Conservation (phyloP, 2,888 invertebrate species). For the Tenthredo notha region DNA sequence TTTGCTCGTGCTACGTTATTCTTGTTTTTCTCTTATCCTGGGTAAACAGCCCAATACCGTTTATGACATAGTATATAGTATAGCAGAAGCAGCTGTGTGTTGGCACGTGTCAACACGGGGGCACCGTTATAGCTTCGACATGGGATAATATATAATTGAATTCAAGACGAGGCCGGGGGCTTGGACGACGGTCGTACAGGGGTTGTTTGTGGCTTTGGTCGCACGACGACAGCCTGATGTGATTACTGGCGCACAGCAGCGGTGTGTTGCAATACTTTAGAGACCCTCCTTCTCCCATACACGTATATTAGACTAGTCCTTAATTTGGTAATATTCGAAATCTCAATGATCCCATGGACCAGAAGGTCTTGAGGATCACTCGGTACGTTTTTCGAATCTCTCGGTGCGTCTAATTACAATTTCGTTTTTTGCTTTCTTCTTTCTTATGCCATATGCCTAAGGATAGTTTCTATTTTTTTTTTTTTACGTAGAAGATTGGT, state of each 20-base stretch:
- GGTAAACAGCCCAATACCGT: neutral
- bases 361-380: too few species aligned
- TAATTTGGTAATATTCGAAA: too few species aligned
- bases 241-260: neutral
- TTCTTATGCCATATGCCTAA: too few species aligned
- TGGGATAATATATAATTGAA: slow-evolving; percentile 39
- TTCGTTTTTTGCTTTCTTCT: neutral
- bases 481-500: neutral
- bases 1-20: neutral
- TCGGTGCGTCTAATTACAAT: too few species aligned
- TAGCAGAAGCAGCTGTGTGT: neutral
- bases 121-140: slow-evolving; percentile 30
- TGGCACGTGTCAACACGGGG: slow-evolving; percentile 25
- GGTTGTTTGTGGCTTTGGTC: slow-evolving; percentile 31
- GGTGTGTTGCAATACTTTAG: neutral
- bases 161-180: slow-evolving; percentile 15
- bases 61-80: neutral
- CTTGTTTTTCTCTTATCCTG: neutral
- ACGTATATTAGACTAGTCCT: too few species aligned
- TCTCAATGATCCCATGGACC: too few species aligned
- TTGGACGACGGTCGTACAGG: slow-evolving; percentile 34
- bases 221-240: slow-evolving; percentile 5
- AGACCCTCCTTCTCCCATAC: neutral
- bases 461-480: neutral
- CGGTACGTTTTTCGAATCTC: too few species aligned